Evolutionary conservation across 2,113 vertebrate species (phyloP), one percentile per base, ranked within the genome.

Genomic region (Percina caprodes): DNA sequence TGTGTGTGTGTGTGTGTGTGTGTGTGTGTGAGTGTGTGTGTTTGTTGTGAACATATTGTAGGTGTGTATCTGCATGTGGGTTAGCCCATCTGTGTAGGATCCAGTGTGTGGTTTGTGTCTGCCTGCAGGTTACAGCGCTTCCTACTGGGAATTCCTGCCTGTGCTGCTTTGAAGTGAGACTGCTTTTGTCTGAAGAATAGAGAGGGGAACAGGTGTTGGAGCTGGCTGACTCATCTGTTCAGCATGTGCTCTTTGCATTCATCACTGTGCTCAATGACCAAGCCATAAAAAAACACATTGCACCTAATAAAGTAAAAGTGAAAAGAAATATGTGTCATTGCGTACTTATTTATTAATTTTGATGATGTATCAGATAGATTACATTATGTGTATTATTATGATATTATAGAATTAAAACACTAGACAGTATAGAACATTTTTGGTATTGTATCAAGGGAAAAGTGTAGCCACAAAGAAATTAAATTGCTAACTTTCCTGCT

Each of bases 151-250:
- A 23, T 82, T 74, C 62, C 80, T 77, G 56, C 26, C 83, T 81
- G 76, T 67, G 69, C 35, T 72, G 68, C 86, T 89, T 87, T 87
- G 77, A 86, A 85, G 74, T 83, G 71, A 70, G 26, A 45, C 83
- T 55, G 69, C 83, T 74, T 76, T 74, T 45, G 74, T 84, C 72
- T 82, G 77, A 87, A 79, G 51, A 79, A 70, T 63, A 76, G 77
- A 79, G 52, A 74, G 74, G 46, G 10, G 74, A 82, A 60, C 88
- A 88, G 91, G 86, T 92, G 89, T 59, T 74, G 45, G 82, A 77
- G 79, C 73, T 33, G 83, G 74, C 72, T 90, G 90, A 93, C 86
- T 93, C 92, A 91, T 87, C 74, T 2, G 23, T 83, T 84, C 82
- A 89, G 75, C 72, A 19, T 80, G 68, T 80, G 70, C 70, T 77